These are phyloP conservation scores for Phalloptychus januarius DNA, from an alignment of 2,797 vertebrate species.

Conservation along the genomic window DNA sequence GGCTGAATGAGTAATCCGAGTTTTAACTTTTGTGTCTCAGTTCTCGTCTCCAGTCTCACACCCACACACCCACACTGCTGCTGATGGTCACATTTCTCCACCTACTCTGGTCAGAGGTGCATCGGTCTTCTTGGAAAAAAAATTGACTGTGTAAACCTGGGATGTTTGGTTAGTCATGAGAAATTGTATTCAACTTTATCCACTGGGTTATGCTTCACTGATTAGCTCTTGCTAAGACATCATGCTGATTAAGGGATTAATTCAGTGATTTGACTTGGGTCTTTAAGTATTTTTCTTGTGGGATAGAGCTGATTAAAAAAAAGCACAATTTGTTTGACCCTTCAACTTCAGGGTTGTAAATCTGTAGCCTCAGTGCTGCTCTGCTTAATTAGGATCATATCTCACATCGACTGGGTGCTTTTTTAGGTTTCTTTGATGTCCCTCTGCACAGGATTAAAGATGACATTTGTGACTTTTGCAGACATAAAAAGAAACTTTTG, in stretches of 20 bases:
- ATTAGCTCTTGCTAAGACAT: constrained; percentile 44
- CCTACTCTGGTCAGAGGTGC: constrained; percentile 24
- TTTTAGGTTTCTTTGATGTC: constrained; percentile 41
- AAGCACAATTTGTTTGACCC: constrained; percentile 29
- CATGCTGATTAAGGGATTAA: constrained; percentile 51
- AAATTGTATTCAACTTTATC: constrained; percentile 30
- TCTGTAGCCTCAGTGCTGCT: constrained; percentile 14
- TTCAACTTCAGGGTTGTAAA: constrained; percentile 27
- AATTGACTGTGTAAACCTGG: neutral
- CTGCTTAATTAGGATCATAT: constrained; percentile 37
- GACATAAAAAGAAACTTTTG: neutral
- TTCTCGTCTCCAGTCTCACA: constrained; percentile 18
- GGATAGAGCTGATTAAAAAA: constrained; percentile 9
- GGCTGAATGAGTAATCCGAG: neutral
- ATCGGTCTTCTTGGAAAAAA: constrained; percentile 38
- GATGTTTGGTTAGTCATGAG: constrained; percentile 10
- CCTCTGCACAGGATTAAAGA: constrained; percentile 8
- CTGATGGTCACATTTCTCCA: constrained; percentile 38
- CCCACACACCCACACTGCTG: constrained; percentile 16
- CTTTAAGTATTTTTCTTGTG: constrained; percentile 15
- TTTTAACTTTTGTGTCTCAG: constrained; percentile 13
- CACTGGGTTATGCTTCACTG: constrained; percentile 27
- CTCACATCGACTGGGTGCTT: constrained; percentile 21
- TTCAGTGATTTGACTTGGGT: constrained; percentile 13
- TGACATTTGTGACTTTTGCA: constrained; percentile 4